phyloP scores from a whole-genome alignment of 92 coral and sea anemone species.

The Porites lobata region DNA sequence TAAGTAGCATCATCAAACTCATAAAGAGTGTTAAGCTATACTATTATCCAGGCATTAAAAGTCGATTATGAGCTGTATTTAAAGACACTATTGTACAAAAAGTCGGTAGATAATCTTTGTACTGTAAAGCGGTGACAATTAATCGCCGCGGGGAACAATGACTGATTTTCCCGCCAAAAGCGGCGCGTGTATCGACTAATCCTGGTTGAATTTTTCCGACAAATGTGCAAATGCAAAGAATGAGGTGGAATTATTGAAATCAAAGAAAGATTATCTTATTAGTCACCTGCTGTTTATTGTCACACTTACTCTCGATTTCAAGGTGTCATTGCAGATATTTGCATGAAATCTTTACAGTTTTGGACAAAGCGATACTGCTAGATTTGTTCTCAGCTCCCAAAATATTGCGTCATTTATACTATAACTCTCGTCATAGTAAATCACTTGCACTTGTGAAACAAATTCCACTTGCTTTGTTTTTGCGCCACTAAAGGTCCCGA shows the following conservation, averaged over 20 bases:
- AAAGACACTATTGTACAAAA: conserved; percentile 17
- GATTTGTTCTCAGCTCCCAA: background rate
- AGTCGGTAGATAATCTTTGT: conserved; percentile 30
- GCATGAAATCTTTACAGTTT: conserved; percentile 5
- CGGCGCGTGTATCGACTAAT: conserved; percentile 23
- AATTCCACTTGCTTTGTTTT: background rate
- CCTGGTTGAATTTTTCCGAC: conserved; percentile 32
- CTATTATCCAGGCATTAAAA: conserved; percentile 1
- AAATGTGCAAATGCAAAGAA: conserved; percentile 44
- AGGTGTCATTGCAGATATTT: conserved; percentile 7
- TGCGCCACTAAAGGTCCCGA: background rate
- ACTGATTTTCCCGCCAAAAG: conserved; percentile 32
- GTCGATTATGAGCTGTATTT: background rate
- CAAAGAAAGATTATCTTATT: conserved; percentile 9
- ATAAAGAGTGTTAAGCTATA: background rate
- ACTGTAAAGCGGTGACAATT: conserved; percentile 12
- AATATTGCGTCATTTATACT: background rate
- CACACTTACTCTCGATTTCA: background rate
- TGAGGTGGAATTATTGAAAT: conserved; percentile 28
- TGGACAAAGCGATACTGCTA: background rate
- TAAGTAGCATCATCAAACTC: background rate
- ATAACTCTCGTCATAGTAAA: too few relatives aligned
- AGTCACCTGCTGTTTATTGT: background rate
- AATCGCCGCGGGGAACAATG: conserved; percentile 23
- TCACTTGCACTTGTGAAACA: too few relatives aligned